Conservation (phyloP, 2,113 vertebrate species). For the Urocitellus parryii region DNA sequence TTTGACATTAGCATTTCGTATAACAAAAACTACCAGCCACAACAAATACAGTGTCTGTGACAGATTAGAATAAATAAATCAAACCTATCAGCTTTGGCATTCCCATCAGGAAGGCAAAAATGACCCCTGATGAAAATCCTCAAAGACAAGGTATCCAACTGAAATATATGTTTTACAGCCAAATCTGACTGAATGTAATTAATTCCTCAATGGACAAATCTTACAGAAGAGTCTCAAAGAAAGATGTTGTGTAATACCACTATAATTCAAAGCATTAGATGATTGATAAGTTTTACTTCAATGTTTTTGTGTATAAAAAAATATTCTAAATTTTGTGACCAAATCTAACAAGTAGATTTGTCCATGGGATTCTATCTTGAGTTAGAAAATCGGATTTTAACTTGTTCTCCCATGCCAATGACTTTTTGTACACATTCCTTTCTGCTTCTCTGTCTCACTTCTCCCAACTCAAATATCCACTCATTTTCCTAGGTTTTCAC, state of each 20-base stretch:
- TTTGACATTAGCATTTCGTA: not conserved
- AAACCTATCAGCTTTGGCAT: not conserved
- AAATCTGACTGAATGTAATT: not conserved
- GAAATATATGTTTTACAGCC: conserved; percentile 19
- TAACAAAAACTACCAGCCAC: not conserved
- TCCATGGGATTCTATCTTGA: not conserved
- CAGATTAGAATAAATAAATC: conserved; percentile 28
- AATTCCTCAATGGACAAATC: not conserved
- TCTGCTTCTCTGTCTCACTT: not conserved
- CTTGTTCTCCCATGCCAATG: not conserved
- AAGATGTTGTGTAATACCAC: not conserved
- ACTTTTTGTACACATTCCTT: not conserved
- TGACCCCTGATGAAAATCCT: not conserved
- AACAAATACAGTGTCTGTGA: not conserved
- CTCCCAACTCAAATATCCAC: not conserved
- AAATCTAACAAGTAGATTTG: not conserved
- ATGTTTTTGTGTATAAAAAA: conserved; percentile 13
- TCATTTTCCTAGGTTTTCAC: not conserved
- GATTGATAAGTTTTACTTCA: not conserved
- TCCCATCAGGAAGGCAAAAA: conserved; percentile 1
- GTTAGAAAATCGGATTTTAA: not conserved
- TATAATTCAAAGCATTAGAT: not conserved
- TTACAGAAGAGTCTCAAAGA: not conserved
- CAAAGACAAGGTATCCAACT: conserved; percentile 16
- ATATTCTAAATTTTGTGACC: not conserved